These are phyloP conservation scores for Meiosimyza decipiens DNA, from an alignment of 2,888 invertebrate genomes.

Conservation along the genomic window DNA sequence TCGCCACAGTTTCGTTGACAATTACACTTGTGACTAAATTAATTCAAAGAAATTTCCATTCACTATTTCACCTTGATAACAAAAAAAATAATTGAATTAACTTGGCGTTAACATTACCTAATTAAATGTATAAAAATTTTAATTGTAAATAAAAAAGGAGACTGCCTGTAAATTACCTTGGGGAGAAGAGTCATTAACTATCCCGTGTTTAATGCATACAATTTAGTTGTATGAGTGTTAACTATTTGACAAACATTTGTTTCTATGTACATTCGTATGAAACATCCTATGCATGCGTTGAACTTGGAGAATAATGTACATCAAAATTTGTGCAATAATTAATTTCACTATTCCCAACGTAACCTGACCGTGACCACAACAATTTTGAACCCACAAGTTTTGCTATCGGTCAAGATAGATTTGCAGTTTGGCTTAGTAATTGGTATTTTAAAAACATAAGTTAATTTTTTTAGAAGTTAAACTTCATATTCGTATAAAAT, in stretches of 20 bases:
- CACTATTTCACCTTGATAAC: neutral
- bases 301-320: neutral
- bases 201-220: neutral
- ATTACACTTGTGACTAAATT: neutral
- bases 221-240: too few species aligned
- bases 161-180: neutral
- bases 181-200: neutral
- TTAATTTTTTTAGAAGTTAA: too few species aligned
- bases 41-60: constrained; percentile 1
- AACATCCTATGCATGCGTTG: too few species aligned
- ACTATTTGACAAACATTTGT: too few species aligned
- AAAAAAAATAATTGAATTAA: constrained; percentile 8
- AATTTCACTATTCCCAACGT: constrained; percentile 9
- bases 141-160: constrained; percentile 8
- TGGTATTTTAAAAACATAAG: too few species aligned
- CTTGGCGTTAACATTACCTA: neutral
- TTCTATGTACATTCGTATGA: neutral
- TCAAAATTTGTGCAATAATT: neutral
- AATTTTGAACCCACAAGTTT: neutral
- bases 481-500: too few species aligned
- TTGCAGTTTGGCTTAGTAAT: too few species aligned
- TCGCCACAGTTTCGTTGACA: neutral
- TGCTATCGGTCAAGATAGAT: too few species aligned
- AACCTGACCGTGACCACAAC: constrained; percentile 14
- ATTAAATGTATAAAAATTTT: constrained; percentile 19